Percentiles rank a stretch among this genome's conserved stretches.
These are phyloP conservation scores for Hippolais icterina DNA, from an alignment of 2,113 vertebrate species.

Conservation along the genomic window DNA sequence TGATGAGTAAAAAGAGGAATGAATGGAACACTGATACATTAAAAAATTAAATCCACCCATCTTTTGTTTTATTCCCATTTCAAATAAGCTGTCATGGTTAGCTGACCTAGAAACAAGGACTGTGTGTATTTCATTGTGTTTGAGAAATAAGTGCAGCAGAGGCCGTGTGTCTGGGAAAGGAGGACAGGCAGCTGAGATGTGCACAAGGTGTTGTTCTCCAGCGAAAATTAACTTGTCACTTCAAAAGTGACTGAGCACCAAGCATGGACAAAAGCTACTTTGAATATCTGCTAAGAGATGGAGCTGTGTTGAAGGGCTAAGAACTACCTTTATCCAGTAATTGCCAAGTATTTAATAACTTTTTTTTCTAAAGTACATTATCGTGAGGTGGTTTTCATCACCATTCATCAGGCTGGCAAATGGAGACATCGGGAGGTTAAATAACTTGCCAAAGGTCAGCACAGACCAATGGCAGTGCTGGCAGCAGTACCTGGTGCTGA, in stretches of 20 bases:
- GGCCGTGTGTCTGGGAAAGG: not conserved
- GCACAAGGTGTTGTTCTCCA: not conserved
- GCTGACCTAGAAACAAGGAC: not conserved
- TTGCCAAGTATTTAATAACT: constrained; percentile 27
- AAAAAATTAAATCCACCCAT: not conserved
- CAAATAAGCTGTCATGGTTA: not conserved
- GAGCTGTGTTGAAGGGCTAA: constrained; percentile 1
- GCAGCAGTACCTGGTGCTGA: not conserved
- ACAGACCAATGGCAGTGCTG: not conserved
- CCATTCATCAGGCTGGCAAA: constrained; percentile 20
- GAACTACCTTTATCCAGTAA: constrained; percentile 13
- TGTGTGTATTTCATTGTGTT: not conserved
- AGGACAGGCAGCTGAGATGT: not conserved
- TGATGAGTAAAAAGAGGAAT: constrained; percentile 1
- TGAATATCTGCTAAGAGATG: constrained; percentile 1
- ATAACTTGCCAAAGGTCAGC: constrained; percentile 19
- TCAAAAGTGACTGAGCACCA: not conserved
- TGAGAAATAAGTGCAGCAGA: not conserved
- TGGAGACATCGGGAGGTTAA: constrained; percentile 4
- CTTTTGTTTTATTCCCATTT: not conserved
- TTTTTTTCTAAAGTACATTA: not conserved
- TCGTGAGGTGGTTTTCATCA: constrained; percentile 15
- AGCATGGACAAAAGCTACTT: constrained; percentile 1
- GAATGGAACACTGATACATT: not conserved
- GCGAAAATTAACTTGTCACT: not conserved